Percentiles rank a stretch among this genome's conserved stretches.
Evolutionary conservation across 2,888 invertebrate species (phyloP).

Genomic region (Lydus trimaculatus): DNA sequence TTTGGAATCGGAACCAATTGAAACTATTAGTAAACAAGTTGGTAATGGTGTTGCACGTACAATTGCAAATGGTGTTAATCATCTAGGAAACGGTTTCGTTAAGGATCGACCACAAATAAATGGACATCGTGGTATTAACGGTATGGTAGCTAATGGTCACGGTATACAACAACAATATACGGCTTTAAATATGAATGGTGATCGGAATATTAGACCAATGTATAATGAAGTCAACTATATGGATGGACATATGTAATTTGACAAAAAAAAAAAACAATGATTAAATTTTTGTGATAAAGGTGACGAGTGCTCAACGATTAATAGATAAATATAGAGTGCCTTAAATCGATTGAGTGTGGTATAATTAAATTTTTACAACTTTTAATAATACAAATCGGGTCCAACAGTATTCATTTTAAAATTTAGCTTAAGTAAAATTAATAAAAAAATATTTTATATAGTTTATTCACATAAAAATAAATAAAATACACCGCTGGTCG

Average conservation of each 20-base stretch:
- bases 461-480: constrained; percentile 21
- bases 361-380: constrained; percentile 13
- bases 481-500: constrained; percentile 36
- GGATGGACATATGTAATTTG: constrained; percentile 54
- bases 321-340: constrained; percentile 30
- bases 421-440: constrained; percentile 20
- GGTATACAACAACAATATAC: constrained; percentile 36
- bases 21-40: constrained; percentile 46
- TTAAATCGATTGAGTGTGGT: constrained; percentile 30
- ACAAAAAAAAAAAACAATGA: background rate
- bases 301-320: constrained; percentile 28
- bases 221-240: constrained; percentile 54
- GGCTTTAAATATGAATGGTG: constrained; percentile 37
- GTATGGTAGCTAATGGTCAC: constrained; percentile 31
- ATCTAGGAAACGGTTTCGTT: constrained; percentile 43
- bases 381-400: constrained; percentile 27
- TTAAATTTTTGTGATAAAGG: constrained; percentile 33
- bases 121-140: constrained; percentile 48
- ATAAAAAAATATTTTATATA: constrained; percentile 21
- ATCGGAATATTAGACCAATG: constrained; percentile 47
- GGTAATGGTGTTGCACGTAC: constrained; percentile 34
- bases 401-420: constrained; percentile 48
- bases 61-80: constrained; percentile 46
- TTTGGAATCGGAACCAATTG: constrained; percentile 45
- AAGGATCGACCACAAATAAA: constrained; percentile 45